Percentiles rank a stretch among this genome's conserved stretches.
Conservation (phyloP, 2,888 invertebrate species). For the Penaeus monodon region DNA sequence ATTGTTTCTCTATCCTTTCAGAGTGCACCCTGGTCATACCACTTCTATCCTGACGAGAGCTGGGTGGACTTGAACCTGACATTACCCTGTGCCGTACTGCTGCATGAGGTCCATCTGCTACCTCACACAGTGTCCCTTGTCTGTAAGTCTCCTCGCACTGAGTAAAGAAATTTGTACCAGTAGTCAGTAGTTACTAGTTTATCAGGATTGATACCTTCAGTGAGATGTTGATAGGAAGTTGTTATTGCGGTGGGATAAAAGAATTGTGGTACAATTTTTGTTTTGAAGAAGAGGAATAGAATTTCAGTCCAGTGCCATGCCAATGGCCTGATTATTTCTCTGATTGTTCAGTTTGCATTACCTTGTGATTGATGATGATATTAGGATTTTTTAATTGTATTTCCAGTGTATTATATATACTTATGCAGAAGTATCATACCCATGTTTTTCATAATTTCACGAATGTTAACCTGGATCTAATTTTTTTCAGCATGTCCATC, state of each 20-base stretch:
- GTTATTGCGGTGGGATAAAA: background rate
- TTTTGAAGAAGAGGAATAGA: background rate
- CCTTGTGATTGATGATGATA: background rate
- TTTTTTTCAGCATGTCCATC: conserved; percentile 83
- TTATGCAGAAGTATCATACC: conserved; percentile 9
- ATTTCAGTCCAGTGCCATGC: too few species aligned
- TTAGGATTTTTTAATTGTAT: too few species aligned
- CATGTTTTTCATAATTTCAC: background rate
- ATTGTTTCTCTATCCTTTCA: conserved; percentile 73
- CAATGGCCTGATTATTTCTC: too few species aligned
- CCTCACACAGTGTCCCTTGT: conserved; percentile 87
- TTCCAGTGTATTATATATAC: background rate
- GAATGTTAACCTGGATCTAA: background rate
- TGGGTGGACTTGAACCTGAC: conserved; percentile 89
- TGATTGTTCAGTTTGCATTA: too few species aligned
- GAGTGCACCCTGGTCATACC: conserved; percentile 95
- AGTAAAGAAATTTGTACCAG: too few species aligned
- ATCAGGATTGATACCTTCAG: too few species aligned
- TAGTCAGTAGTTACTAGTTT: too few species aligned
- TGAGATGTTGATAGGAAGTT: background rate
- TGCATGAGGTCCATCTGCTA: conserved; percentile 89
- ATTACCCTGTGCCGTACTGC: conserved; percentile 87
- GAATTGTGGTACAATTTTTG: conserved; percentile 1
- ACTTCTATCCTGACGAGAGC: conserved; percentile 88
- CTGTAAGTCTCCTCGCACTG: conserved; percentile 72